phyloP scores from a whole-genome alignment of 2,113 vertebrate species.

The Terrapene triunguis region DNA sequence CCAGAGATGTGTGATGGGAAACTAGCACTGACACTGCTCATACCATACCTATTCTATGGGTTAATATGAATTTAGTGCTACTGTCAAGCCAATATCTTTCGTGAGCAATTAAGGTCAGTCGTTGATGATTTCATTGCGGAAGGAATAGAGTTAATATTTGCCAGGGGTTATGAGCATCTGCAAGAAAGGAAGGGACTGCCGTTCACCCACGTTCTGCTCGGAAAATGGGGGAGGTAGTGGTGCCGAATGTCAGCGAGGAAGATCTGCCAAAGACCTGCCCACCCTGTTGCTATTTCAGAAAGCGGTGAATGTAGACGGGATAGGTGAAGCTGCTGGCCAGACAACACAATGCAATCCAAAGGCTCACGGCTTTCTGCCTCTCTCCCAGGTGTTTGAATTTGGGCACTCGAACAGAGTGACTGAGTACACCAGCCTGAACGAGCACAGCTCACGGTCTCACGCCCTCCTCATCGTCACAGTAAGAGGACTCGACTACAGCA shows the following conservation, averaged over 20 bases:
- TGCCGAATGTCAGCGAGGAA: background rate
- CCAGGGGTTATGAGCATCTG: background rate
- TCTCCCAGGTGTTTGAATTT: slow-evolving; percentile 89
- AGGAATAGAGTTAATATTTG: background rate
- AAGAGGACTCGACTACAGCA: slow-evolving; percentile 87
- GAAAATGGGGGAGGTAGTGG: background rate
- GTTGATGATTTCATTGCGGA: background rate
- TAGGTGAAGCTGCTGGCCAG: too few species aligned
- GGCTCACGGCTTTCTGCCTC: fast-evolving
- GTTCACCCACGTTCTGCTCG: background rate
- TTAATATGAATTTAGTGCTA: background rate
- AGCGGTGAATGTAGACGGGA: background rate
- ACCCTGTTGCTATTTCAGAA: background rate
- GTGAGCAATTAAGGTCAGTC: background rate
- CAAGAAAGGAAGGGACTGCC: background rate
- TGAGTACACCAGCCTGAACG: slow-evolving; percentile 93
- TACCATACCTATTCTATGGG: background rate
- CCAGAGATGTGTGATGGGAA: background rate
- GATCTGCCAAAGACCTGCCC: background rate
- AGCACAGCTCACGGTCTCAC: slow-evolving; percentile 96
- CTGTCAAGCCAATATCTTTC: background rate
- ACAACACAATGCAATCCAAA: background rate
- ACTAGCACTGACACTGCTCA: background rate
- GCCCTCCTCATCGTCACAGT: slow-evolving; percentile 93
- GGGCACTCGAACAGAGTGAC: slow-evolving; percentile 92